Base-by-base conservation (phyloP, 2,888 invertebrate genomes). In the Microctonus aethiopoides region DNA sequence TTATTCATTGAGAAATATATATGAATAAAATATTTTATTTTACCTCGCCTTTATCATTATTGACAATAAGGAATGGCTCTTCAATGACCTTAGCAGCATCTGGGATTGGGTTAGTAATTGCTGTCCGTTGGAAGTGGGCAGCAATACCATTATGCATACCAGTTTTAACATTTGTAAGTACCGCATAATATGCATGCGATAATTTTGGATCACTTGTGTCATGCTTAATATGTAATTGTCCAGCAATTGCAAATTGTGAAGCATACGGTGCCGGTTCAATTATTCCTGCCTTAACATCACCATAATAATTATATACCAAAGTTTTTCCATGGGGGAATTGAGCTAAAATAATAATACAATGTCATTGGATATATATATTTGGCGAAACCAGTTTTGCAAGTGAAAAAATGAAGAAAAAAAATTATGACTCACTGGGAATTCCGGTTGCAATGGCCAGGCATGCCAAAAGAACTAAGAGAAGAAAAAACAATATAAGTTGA, bases 281-380 rank as follows among this genome's bases (percentile, higher is more conserved):
- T 20, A 83, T 80, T 9, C 85, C 87, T n/a, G 85, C 80, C 70
- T 83, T 84, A 26, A 87, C 80, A 60, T 82, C 78, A n/a, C 83
- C 86, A 62, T 81, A 75, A 73, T 87, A 88, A 39, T 84, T 79
- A 78, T 87, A 88, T 54, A 84, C 76, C 22, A 84, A 65, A 67
- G 89, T 89, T 76, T 89, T 87, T 54, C 87, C 89, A 81, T 87
- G 88, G 59, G 90, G 90, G 36, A 73, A 70, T 39, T 51, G 52
- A 39, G 29, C 57, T 52, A 10, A 4, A 34, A 16, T 16, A 16
- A 46, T 16, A 46, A n/a, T 46, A 9, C 16, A 46, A 5, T 16
- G 16, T 16, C 7, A 16, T 0, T 46, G 16, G 1, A 16, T 16
- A 32, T 32, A 32, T 32, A 36, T 7, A 51, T 29, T n/a, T n/a